Evolutionary conservation across 2,797 vertebrate genomes (phyloP), one percentile per base, ranked within the genome.

Genomic region (Atherinosoma microstoma): DNA sequence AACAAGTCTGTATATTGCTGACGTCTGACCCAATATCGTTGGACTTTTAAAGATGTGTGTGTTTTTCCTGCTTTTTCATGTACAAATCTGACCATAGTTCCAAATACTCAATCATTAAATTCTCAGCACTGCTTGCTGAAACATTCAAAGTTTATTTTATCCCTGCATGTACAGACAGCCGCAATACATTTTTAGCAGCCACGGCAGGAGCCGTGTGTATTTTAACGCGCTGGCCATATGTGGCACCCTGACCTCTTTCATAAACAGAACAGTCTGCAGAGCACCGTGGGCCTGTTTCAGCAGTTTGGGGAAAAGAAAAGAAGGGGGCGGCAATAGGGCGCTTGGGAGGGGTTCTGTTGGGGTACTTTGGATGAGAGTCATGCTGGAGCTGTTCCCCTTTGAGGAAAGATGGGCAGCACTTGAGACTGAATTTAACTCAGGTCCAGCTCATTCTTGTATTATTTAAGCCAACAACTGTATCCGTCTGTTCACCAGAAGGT

Each of bases 91-190:
- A 93, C 92, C 90, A 66, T 73, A 88, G 83, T 92, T 95, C 92
- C 91, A 94, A 94, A 94, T 89, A 92, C 89, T 94, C 93, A 91
- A 92, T 94, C 92, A 92, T 94, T 94, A 94, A 94, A 94, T 91
- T 92, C 91, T 93, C 91, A 87, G 92, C 73, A 27, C 88, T 68
- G 87, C 88, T 92, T 53, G 86, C 87, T 76, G 91, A 94, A 94
- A 94, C 92, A 91, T 90, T 84, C 84, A 80, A 78, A 93, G 93
- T 95, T 95, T 95, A 94, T 95, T 95, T 94, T 94, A 94, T 92
- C 94, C 91, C 85, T 86, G 91, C 90, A 84, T 90, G 92, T 93
- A 94, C 94, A 94, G 93, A 94, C 94, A 89, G 93, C 94, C 95
- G 78, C 94, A 94, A 81, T 93, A 89, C 92, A 91, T 93, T 94